Evolutionary conservation across 2,113 vertebrate species (phyloP).

Genomic region (Ciconia maguari): DNA sequence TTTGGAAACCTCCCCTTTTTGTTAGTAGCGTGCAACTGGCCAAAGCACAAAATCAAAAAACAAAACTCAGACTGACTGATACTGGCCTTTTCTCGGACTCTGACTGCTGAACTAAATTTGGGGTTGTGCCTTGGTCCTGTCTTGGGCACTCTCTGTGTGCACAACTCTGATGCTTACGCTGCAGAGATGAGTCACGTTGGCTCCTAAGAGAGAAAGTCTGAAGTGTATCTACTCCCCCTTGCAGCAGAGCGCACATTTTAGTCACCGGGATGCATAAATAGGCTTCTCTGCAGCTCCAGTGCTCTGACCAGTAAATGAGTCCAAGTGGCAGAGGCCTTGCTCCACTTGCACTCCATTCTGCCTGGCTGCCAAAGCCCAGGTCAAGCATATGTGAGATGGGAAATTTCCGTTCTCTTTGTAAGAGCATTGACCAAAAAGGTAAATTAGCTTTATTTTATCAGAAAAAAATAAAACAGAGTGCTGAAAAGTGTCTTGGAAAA

Average conservation of each 20-base stretch:
- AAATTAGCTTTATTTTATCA: background rate
- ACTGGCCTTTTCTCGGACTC: background rate
- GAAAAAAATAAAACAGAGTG: background rate
- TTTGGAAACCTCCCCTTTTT: background rate
- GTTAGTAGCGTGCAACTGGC: fast-evolving
- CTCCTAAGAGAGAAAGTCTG: background rate
- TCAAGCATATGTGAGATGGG: background rate
- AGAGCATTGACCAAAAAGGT: background rate
- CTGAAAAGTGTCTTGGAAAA: background rate
- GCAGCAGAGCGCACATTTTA: fast-evolving
- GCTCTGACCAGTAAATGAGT: background rate
- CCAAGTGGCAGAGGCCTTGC: background rate
- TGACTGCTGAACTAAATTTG: background rate
- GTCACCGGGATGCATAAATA: background rate
- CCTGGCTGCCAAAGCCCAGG: background rate
- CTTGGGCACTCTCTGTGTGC: fast-evolving
- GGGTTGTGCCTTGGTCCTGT: background rate
- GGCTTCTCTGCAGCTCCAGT: background rate
- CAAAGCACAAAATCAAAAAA: background rate
- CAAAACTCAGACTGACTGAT: background rate
- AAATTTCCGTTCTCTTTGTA: background rate
- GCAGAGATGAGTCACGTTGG: background rate
- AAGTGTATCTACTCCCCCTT: fast-evolving
- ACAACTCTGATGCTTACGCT: background rate
- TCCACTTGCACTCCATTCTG: fast-evolving